Evolutionary conservation across 1,140 invertebrate genomes (phyloP).

Genomic region (Aphis gossypii): DNA sequence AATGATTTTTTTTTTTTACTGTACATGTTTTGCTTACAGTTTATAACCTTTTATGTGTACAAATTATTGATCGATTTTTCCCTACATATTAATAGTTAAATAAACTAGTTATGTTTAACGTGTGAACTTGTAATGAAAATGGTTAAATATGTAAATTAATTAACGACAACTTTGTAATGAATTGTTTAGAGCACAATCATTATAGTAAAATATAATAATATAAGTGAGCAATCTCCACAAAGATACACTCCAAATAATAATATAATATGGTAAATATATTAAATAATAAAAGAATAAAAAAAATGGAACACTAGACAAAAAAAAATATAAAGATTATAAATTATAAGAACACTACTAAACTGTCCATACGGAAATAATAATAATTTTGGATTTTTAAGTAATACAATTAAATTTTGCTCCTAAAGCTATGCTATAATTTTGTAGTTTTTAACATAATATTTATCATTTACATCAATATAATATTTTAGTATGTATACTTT

Average conservation of each 20-base stretch:
- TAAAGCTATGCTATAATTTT: too few relatives aligned
- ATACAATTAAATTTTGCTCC: not conserved
- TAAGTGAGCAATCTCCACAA: too few relatives aligned
- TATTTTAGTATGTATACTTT: not conserved
- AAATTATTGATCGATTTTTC: not conserved
- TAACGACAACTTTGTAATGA: not conserved
- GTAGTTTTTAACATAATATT: not conserved
- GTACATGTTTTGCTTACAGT: not conserved
- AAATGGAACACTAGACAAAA: too few relatives aligned
- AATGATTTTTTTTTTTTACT: not conserved
- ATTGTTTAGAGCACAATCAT: not conserved
- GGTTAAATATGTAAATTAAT: not conserved
- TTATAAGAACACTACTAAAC: too few relatives aligned
- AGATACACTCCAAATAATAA: too few relatives aligned
- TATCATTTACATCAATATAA: not conserved
- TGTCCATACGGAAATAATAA: not conserved
- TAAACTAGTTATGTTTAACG: not conserved
- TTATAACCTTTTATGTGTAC: not conserved
- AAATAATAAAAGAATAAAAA: too few relatives aligned
- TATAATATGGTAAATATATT: too few relatives aligned
- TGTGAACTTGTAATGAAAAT: not conserved
- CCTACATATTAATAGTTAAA: not conserved
- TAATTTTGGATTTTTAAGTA: not conserved
- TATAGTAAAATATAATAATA: too few relatives aligned
- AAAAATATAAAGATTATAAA: too few relatives aligned